These are phyloP conservation scores for Caenorhabditis remanei DNA, from an alignment of 1,140 invertebrate species.

Conservation along the genomic window DNA sequence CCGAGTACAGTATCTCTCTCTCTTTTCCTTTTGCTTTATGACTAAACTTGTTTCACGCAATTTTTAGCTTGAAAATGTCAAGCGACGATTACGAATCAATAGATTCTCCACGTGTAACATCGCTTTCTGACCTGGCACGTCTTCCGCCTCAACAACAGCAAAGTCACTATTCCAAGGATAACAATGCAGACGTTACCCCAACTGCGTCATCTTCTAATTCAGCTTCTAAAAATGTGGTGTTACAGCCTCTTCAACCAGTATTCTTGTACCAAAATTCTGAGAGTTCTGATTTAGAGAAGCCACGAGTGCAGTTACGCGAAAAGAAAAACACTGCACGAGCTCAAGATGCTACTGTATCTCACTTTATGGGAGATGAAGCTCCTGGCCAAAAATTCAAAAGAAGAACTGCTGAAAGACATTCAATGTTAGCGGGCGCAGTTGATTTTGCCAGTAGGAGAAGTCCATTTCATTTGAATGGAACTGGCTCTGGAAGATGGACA, in stretches of 20 bases:
- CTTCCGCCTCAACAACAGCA: background rate
- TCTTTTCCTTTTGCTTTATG: too few species aligned
- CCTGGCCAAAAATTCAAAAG: slow-evolving; percentile 15
- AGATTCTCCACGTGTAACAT: slow-evolving; percentile 7
- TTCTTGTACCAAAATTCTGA: background rate
- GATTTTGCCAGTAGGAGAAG: slow-evolving; percentile 51
- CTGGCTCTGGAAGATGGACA: slow-evolving; percentile 53
- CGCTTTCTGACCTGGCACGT: background rate
- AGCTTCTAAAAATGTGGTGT: background rate
- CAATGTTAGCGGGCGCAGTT: slow-evolving; percentile 33
- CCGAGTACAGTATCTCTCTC: too few species aligned
- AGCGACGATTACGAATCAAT: slow-evolving; percentile 38
- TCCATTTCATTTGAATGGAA: slow-evolving; percentile 49
- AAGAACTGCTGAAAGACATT: slow-evolving; percentile 52
- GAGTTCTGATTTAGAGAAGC: slow-evolving; percentile 11
- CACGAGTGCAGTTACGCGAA: slow-evolving; percentile 1
- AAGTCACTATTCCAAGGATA: background rate
- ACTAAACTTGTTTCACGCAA: too few species aligned
- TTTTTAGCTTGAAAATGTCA: slow-evolving; percentile 10
- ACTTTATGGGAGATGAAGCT: slow-evolving; percentile 11
- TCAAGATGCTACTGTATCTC: slow-evolving; percentile 20
- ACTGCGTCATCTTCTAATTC: slow-evolving; percentile 9
- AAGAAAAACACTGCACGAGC: slow-evolving; percentile 10
- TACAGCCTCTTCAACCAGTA: background rate
- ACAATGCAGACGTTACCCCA: background rate